Evolutionary conservation across 92 coral and sea anemone species (phyloP).

Genomic region (Metridium senile): DNA sequence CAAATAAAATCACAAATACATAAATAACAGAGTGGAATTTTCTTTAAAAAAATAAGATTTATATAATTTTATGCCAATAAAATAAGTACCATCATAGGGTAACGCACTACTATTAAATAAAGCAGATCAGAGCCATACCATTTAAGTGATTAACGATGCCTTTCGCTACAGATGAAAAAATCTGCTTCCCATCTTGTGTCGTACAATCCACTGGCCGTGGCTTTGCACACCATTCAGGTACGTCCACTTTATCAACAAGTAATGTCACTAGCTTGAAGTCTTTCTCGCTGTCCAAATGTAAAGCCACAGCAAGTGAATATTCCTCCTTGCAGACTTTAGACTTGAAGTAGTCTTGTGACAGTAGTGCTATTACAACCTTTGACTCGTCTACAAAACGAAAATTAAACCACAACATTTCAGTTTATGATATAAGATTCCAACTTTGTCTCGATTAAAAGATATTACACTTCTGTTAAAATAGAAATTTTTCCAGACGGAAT

Average conservation of each 20-base stretch:
- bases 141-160: slow-evolving; percentile 1
- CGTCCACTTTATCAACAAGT: slow-evolving; percentile 68
- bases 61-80: no score
- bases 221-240: slow-evolving; percentile 71
- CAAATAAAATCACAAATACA: no score
- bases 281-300: slow-evolving; percentile 62
- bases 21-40: no score
- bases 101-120: neutral
- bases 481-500: no score
- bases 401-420: no score
- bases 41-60: no score
- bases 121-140: neutral
- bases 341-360: slow-evolving; percentile 84
- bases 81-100: neutral
- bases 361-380: slow-evolving; percentile 63
- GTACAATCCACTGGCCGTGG: slow-evolving; percentile 81
- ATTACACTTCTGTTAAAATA: no score
- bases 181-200: slow-evolving; percentile 26
- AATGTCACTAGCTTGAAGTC: slow-evolving; percentile 61
- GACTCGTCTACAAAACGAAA: slow-evolving; percentile 55
- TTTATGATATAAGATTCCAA: no score
- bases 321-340: slow-evolving; percentile 94
- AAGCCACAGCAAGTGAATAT: slow-evolving; percentile 74
- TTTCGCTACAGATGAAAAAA: slow-evolving; percentile 35
- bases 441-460: no score